Evolutionary conservation across 64 coral and sea anemone species (phyloP), one percentile per base, ranked within the genome.

Genomic region (Cladopsammia gracilis): DNA sequence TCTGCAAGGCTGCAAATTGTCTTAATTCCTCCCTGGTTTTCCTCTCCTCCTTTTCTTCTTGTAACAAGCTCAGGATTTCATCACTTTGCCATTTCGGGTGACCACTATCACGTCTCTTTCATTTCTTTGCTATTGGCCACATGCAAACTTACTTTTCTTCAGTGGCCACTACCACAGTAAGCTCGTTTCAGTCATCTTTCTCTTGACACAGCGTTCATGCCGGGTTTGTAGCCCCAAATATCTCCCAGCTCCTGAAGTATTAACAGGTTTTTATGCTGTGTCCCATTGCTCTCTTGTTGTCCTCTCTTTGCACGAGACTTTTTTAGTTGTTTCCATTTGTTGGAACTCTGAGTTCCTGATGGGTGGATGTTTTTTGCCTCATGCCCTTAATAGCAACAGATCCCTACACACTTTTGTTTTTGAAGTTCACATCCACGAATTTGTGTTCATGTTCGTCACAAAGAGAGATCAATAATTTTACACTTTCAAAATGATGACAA

Each of bases 251-350:
- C 79, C 1, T 61, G 57, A 61, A 83, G 25, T n/a, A 83, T 23
- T 64, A 62, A 24, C 79, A 83, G 10, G 51, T 62, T 64, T 83
- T 83, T 5, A 5, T 9, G 13, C 79, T 51, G 1, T 51, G 16
- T 58, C n/a, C 79, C 23, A 53, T 83, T 51, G 20, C 52, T 57
- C 79, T 83, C 25, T 83, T 83, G 23, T 83, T 83, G 57, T 64
- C 79, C 25, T 83, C 57, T 15, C 62, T n/a, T 22, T 83, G 42
- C n/a, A 49, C 66, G 24, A 85, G 66, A 20, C 81, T 51, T 54
- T 85, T 85, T 85, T 18, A 85, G 59, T 25, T 65, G 81, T 57
- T 68, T 85, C 58, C 79, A 83, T 61, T 83, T 83, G 62, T 83
- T 83, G 16, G 79, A 5, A 49, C 57, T 62, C 79, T 83, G 79